phyloP scores from a whole-genome alignment of 2,888 invertebrate species.

The Ophioninae sp. region DNA sequence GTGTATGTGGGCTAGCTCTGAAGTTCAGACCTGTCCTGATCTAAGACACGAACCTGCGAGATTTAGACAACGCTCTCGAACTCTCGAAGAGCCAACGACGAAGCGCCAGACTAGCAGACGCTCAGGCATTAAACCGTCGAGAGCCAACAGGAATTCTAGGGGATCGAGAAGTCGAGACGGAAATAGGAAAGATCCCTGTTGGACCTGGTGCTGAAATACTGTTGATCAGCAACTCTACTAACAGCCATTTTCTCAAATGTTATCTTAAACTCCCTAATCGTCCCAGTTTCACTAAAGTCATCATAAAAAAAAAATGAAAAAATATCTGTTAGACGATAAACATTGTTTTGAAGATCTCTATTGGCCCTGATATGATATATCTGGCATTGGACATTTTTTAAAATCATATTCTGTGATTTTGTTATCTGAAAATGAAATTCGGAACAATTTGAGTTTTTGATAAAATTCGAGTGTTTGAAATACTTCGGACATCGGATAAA shows the following conservation, averaged over 20 bases:
- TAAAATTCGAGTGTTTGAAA: no score
- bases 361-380: no score
- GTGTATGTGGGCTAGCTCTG: constrained; percentile 15
- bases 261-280: background rate
- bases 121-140: constrained; percentile 47
- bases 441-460: no score
- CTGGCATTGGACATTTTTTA: no score
- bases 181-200: background rate
- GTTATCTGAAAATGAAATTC: no score
- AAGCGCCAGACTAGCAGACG: constrained; percentile 23
- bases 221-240: background rate
- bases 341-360: no score
- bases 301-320: no score
- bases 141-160: constrained; percentile 29
- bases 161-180: constrained; percentile 43
- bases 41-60: constrained; percentile 56
- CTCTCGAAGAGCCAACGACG: constrained; percentile 64
- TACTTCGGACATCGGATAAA: no score
- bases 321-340: no score
- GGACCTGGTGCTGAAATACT: constrained; percentile 29
- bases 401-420: no score
- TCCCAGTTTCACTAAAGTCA: background rate
- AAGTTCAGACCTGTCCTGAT: constrained; percentile 58
- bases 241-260: background rate
- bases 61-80: constrained; percentile 62